Conservation (phyloP, 2,888 invertebrate species). For the Uloborus plumipes region DNA sequence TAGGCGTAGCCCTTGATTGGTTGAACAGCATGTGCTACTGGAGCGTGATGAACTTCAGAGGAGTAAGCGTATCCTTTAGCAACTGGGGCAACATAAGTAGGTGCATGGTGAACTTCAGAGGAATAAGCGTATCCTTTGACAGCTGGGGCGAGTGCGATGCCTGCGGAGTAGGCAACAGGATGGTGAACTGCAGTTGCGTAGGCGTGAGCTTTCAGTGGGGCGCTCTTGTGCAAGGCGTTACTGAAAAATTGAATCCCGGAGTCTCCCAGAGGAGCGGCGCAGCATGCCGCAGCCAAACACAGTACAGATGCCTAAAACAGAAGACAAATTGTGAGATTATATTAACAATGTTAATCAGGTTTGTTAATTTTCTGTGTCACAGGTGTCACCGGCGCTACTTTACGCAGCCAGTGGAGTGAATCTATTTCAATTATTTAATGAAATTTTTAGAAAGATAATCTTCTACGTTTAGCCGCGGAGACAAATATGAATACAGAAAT, state of each 20-base stretch:
- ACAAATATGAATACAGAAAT: too few species aligned
- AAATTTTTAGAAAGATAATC: too few species aligned
- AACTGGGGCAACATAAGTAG: conserved; percentile 15
- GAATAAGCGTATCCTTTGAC: conserved; percentile 38
- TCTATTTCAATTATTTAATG: too few species aligned
- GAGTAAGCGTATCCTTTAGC: conserved; percentile 21
- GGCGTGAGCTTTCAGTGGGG: conserved; percentile 33
- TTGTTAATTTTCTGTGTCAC: too few species aligned
- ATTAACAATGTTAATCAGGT: not conserved
- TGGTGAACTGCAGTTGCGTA: conserved; percentile 34
- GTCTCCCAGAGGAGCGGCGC: conserved; percentile 28
- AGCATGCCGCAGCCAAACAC: conserved; percentile 20
- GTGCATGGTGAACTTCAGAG: conserved; percentile 28
- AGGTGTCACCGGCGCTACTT: too few species aligned
- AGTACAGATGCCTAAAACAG: conserved; percentile 31
- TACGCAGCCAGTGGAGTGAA: too few species aligned
- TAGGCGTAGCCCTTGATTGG: conserved; percentile 44
- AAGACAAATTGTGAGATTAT: not conserved
- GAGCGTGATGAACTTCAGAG: conserved; percentile 6
- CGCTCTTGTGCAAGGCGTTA: not conserved
- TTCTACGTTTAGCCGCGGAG: too few species aligned
- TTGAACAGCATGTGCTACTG: conserved; percentile 21
- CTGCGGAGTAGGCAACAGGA: conserved; percentile 30
- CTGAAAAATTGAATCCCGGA: not conserved
- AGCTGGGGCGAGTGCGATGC: conserved; percentile 9